Evolutionary conservation across 2,797 vertebrate species (phyloP).

Genomic region (Chrysocyon brachyurus): DNA sequence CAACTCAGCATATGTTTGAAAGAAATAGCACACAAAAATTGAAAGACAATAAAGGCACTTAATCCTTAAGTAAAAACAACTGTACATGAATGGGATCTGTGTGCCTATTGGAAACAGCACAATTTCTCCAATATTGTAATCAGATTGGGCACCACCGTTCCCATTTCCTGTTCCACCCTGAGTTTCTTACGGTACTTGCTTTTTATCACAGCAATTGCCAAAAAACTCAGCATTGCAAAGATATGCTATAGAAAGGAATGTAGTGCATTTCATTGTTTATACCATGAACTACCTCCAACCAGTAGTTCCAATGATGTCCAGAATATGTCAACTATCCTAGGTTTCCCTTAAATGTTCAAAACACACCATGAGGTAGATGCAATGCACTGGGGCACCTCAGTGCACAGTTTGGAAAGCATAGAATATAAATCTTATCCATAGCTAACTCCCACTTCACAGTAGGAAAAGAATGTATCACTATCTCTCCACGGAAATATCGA

Average conservation of each 20-base stretch:
- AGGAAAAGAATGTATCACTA: background rate
- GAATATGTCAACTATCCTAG: background rate
- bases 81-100: background rate
- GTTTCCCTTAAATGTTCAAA: background rate
- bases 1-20: background rate
- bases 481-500: background rate
- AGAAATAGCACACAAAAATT: background rate
- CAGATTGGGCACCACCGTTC: background rate
- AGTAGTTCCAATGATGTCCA: background rate
- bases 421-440: slow-evolving; percentile 22
- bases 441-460: background rate
- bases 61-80: slow-evolving; percentile 16
- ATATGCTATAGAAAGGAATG: background rate
- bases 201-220: background rate
- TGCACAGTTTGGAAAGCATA: background rate
- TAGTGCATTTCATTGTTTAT: background rate
- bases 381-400: background rate
- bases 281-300: background rate
- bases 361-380: background rate
- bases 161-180: background rate
- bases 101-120: background rate
- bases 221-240: background rate
- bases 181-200: background rate
- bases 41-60: background rate
- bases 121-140: background rate